Percentiles rank a stretch among this genome's conserved stretches.
Evolutionary conservation across 1,140 invertebrate genomes (phyloP).

Genomic region (Drosophila varians): DNA sequence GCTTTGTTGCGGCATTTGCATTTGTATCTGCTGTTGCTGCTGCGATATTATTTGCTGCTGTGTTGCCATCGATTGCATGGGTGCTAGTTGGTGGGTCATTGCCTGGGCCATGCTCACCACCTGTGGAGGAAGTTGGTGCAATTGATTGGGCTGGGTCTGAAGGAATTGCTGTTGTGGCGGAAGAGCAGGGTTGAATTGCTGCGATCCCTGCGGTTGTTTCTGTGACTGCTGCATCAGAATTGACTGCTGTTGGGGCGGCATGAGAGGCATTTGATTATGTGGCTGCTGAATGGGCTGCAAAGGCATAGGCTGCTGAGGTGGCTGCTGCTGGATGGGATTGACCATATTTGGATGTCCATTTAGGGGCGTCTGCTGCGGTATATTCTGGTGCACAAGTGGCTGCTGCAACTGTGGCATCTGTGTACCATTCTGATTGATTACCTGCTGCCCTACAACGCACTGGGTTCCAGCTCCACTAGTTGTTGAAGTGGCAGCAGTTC

Average conservation of each 20-base stretch:
- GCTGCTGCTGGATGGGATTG: slow-evolving; percentile 52
- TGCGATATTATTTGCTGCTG: slow-evolving; percentile 60
- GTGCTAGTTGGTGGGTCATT: slow-evolving; percentile 47
- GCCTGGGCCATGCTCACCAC: slow-evolving; percentile 40
- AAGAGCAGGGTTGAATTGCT: slow-evolving; percentile 52
- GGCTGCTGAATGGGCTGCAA: slow-evolving; percentile 42
- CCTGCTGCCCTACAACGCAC: slow-evolving; percentile 20
- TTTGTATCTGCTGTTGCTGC: slow-evolving; percentile 57
- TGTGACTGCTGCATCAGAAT: slow-evolving; percentile 52
- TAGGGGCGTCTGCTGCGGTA: slow-evolving; percentile 34
- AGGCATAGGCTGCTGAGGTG: slow-evolving; percentile 30
- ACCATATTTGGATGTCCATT: slow-evolving; percentile 44
- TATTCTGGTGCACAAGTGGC: slow-evolving; percentile 47
- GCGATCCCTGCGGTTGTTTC: slow-evolving; percentile 41
- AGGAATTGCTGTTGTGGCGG: slow-evolving; percentile 57
- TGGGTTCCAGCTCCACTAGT: slow-evolving; percentile 10
- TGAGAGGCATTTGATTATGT: slow-evolving; percentile 42
- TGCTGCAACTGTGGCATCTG: slow-evolving; percentile 42
- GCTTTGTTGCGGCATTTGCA: slow-evolving; percentile 56
- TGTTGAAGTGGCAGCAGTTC: slow-evolving; percentile 11
- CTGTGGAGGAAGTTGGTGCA: slow-evolving; percentile 45
- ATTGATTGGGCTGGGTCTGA: slow-evolving; percentile 53
- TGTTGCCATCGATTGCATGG: slow-evolving; percentile 52
- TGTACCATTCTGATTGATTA: slow-evolving; percentile 41
- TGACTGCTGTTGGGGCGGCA: slow-evolving; percentile 38